Evolutionary conservation across 1,140 invertebrate species (phyloP), one percentile per base, ranked within the genome.

Genomic region (Panagrolaimus sp.): DNA sequence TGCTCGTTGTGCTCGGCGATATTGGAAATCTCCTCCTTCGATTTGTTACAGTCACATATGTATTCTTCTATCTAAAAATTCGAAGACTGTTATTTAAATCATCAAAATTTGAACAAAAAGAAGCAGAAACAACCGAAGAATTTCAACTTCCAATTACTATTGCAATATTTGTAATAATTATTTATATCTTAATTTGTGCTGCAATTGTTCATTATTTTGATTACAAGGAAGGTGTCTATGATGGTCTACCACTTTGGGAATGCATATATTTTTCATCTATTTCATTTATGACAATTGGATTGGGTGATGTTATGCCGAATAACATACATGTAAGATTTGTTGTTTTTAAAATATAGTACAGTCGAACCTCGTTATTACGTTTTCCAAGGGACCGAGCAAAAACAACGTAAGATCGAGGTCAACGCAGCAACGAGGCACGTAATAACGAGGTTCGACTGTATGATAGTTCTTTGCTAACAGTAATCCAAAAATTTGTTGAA

Each of bases 221-320:
- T 43, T 63, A 43, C 16, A 16, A 63, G 11, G 62, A 63, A 42
- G 62, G 27, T 11, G n/a, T 20, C 16, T 42, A 31, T 42, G 62
- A 63, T 43, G 42, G 62, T 5, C 13, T 63, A 9, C 16, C 62
- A 16, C 11, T 63, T 23, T 63, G 27, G 27, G 62, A 63, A 42
- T 42, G 27, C 16, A 23, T 63, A n/a, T 63, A 63, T 27, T 63
- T 63, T 43, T 42, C 27, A 23, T 68, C 44, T 48, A 31, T 69
- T 16, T 48, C 44, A 5, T 31, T 69, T 16, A 16, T 43, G n/a
- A 71, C 57, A 8, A 74, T 74, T 25, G 73, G 73, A 8, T 48
- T 74, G 1, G 73, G 73, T 5, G 73, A 75, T 66, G 73, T 75
- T 23, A 66, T 75, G 61, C 73, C 73, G 20, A 76, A 75, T 46